Evolutionary conservation across 2,888 invertebrate genomes (phyloP).

Genomic region (Polymixis flavicincta): DNA sequence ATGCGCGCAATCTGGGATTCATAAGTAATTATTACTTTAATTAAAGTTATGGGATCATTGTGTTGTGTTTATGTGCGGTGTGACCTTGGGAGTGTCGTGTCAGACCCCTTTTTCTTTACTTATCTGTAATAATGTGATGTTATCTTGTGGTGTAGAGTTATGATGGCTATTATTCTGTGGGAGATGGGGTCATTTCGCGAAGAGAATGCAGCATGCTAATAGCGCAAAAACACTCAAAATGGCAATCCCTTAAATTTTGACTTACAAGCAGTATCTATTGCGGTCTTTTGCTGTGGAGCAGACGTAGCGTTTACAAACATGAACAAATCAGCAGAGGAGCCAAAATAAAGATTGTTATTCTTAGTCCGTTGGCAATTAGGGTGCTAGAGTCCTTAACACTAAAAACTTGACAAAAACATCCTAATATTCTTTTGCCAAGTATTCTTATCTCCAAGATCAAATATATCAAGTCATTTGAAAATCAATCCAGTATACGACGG

Average conservation of each 20-base stretch:
- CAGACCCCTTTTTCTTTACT: not conserved
- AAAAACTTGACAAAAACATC: not conserved
- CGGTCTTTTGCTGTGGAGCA: too few relatives aligned
- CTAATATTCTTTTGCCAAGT: not conserved
- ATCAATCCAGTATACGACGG: not conserved
- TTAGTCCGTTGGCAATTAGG: too few relatives aligned
- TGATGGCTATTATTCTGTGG: not conserved
- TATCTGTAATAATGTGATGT: not conserved
- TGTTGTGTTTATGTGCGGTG: constrained; percentile 13
- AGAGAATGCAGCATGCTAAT: not conserved
- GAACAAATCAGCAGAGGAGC: not conserved
- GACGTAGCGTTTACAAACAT: not conserved
- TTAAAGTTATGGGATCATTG: constrained; percentile 48
- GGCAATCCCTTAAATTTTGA: not conserved
- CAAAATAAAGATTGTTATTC: not conserved
- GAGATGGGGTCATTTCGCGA: not conserved
- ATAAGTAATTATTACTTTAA: constrained; percentile 38
- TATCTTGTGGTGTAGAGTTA: not conserved
- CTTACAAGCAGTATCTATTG: not conserved
- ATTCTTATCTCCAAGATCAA: not conserved
- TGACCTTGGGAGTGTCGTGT: constrained; percentile 31
- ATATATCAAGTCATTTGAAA: not conserved
- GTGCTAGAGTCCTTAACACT: not conserved
- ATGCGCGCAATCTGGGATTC: constrained; percentile 15
- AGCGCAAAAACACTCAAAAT: too few relatives aligned